A percentile compares a stretch with the other conserved stretches of the same genome.
phyloP scores from a whole-genome alignment of 1,140 invertebrate species.

The Papilio aristodemus region DNA sequence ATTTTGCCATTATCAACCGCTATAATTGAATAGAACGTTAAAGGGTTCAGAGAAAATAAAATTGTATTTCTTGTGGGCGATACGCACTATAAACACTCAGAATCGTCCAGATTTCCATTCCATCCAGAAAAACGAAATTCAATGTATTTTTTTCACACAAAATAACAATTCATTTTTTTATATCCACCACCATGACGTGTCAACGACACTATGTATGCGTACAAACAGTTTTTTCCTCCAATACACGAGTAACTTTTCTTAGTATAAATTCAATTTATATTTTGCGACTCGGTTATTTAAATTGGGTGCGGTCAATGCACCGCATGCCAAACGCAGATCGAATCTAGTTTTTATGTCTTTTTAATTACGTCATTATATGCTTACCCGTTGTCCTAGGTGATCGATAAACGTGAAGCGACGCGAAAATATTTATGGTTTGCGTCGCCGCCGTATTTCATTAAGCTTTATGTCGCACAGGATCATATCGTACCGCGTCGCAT shows the following conservation, averaged over 20 bases:
- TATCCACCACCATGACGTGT: neutral
- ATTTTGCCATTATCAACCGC: too few species aligned
- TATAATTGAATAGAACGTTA: too few species aligned
- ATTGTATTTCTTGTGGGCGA: too few species aligned
- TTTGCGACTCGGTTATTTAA: conserved; percentile 15
- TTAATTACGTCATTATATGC: conserved; percentile 17
- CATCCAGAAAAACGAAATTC: too few species aligned
- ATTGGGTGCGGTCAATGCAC: conserved; percentile 19
- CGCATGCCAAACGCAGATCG: conserved; percentile 5
- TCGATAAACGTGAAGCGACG: too few species aligned
- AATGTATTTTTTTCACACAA: neutral
- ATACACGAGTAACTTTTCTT: neutral
- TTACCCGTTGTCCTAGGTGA: neutral
- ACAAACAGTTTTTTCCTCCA: conserved; percentile 2
- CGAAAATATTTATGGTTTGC: too few species aligned
- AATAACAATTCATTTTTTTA: conserved; percentile 3
- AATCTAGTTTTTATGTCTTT: conserved; percentile 9
- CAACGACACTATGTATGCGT: conserved; percentile 8
- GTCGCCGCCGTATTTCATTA: too few species aligned
- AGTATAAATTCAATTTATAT: conserved; percentile 16
- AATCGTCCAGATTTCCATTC: too few species aligned
- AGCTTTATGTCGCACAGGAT: too few species aligned
- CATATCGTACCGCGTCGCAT: too few species aligned
- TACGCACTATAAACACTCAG: too few species aligned
- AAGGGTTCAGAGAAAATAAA: too few species aligned